phyloP scores from a whole-genome alignment of 2,113 vertebrate genomes.

The Psittacula cyanocephala region DNA sequence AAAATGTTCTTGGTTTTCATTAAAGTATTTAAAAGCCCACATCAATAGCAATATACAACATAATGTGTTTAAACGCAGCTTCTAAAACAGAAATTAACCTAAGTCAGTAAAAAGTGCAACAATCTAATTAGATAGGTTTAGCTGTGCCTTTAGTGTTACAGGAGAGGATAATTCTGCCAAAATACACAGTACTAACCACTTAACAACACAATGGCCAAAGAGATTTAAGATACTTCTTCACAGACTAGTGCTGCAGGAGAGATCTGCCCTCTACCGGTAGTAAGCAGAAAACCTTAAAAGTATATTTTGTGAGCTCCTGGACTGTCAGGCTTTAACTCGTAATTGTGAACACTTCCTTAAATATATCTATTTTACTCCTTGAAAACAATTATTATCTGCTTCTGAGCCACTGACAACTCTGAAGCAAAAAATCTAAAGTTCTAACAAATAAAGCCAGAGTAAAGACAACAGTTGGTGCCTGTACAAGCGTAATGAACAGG shows the following conservation, averaged over 20 bases:
- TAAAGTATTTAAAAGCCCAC: background rate
- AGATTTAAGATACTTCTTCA: background rate
- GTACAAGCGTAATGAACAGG: background rate
- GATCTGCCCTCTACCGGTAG: conserved; percentile 40
- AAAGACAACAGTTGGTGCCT: background rate
- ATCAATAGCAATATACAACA: background rate
- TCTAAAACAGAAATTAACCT: background rate
- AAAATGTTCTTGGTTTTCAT: background rate
- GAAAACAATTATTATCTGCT: background rate
- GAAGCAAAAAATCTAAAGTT: background rate
- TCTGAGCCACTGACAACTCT: background rate
- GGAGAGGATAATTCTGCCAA: background rate
- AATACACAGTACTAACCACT: background rate
- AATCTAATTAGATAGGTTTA: background rate
- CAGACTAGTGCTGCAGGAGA: background rate
- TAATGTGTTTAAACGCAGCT: background rate
- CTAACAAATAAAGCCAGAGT: background rate
- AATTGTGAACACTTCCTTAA: background rate
- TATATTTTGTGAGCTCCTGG: background rate
- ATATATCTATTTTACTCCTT: background rate
- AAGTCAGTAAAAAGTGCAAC: background rate
- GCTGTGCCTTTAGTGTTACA: background rate
- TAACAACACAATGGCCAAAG: background rate
- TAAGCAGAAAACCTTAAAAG: background rate
- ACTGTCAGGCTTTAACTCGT: background rate